Conservation (phyloP, 53 echinoderm and acorn worm genomes). For the Temnopleurus reevesii region DNA sequence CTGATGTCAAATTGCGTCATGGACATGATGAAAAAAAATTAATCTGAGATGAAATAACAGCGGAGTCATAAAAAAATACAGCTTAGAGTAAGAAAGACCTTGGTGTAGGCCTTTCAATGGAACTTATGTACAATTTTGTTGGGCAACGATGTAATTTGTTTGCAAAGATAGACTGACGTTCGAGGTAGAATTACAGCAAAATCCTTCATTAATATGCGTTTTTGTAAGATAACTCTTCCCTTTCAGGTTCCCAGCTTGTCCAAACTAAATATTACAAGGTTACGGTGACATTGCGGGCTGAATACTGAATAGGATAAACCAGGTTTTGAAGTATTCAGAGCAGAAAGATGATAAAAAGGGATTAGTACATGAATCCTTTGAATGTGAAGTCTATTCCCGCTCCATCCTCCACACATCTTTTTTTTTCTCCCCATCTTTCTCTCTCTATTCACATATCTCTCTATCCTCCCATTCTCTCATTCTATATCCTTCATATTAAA, state of each 20-base stretch:
- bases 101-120: neutral
- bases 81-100: neutral
- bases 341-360: neutral
- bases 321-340: neutral
- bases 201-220: neutral
- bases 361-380: too few relatives aligned
- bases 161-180: neutral
- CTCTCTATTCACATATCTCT: neutral
- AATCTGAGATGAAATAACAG: neutral
- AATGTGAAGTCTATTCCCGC: too few relatives aligned
- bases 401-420: neutral
- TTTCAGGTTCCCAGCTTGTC: neutral
- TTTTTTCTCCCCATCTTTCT: neutral
- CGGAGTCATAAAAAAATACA: neutral
- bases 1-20: constrained; percentile 4
- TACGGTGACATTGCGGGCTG: neutral
- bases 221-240: neutral
- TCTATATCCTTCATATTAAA: too few relatives aligned
- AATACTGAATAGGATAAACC: neutral
- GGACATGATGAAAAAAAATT: constrained; percentile 9
- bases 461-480: neutral
- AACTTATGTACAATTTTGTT: constrained; percentile 17
- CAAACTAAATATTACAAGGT: neutral
- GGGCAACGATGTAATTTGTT: neutral
- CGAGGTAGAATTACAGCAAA: neutral